Percentiles rank a stretch among this genome's conserved stretches.
These are phyloP conservation scores for Erebia ligea DNA, from an alignment of 2,888 invertebrate species.

Conservation along the genomic window DNA sequence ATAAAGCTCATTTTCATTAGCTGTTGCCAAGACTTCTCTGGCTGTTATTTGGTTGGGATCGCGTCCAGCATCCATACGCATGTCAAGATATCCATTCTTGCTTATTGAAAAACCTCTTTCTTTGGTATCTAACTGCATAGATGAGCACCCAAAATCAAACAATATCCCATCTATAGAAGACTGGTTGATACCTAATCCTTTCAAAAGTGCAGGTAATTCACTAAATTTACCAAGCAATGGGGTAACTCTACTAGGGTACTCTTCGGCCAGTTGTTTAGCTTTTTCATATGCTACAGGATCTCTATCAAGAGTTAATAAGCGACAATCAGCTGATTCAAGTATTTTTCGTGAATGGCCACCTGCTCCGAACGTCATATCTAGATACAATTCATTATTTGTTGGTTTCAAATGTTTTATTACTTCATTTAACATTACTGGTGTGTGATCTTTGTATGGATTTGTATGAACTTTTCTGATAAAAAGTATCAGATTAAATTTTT, in stretches of 20 bases:
- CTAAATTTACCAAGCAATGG: slow-evolving; percentile 95
- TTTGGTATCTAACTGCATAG: slow-evolving; percentile 95
- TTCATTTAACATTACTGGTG: slow-evolving; percentile 90
- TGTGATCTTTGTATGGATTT: slow-evolving; percentile 79
- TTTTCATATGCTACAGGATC: slow-evolving; percentile 91
- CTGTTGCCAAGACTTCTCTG: slow-evolving; percentile 91
- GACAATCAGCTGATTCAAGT: slow-evolving; percentile 86
- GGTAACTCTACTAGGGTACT: slow-evolving; percentile 87
- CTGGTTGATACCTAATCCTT: slow-evolving; percentile 80
- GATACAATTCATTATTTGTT: slow-evolving; percentile 84
- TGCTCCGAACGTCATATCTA: slow-evolving; percentile 98
- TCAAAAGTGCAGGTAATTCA: slow-evolving; percentile 88
- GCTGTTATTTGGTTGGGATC: slow-evolving; percentile 90
- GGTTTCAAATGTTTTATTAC: slow-evolving; percentile 87
- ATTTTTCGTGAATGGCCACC: slow-evolving; percentile 94
- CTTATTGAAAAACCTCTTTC: slow-evolving; percentile 93
- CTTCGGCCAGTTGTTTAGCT: slow-evolving; percentile 85
- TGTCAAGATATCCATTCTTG: slow-evolving; percentile 94
- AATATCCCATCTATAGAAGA: slow-evolving; percentile 92
- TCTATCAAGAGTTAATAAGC: slow-evolving; percentile 92
- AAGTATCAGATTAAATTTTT: slow-evolving; percentile 41
- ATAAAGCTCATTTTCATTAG: slow-evolving; percentile 90
- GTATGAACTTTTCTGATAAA: slow-evolving; percentile 51
- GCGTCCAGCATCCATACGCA: slow-evolving; percentile 95
- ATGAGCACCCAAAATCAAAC: slow-evolving; percentile 97